Conservation (phyloP, 2,888 invertebrate species). For the Nomada goodeniana region DNA sequence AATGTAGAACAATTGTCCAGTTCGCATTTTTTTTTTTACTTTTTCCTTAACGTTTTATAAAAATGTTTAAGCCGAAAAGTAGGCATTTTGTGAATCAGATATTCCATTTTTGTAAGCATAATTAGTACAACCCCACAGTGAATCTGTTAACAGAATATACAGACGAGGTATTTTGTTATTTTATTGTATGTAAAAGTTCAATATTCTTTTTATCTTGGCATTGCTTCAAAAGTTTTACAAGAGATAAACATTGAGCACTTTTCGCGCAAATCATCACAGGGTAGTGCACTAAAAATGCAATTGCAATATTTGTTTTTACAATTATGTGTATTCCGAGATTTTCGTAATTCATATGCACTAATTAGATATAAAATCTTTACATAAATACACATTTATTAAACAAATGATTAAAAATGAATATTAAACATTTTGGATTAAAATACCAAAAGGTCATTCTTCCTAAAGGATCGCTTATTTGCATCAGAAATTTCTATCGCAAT, state of each 20-base stretch:
- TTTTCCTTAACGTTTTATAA: constrained; percentile 58
- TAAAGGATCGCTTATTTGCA: constrained; percentile 53
- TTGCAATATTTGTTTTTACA: constrained; percentile 60
- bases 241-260: constrained; percentile 69
- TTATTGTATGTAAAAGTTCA: constrained; percentile 63
- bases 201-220: constrained; percentile 44
- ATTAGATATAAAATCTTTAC: constrained; percentile 70
- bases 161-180: constrained; percentile 69
- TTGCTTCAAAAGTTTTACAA: constrained; percentile 52
- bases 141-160: constrained; percentile 49
- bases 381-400: constrained; percentile 74
- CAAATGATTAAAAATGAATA: constrained; percentile 72
- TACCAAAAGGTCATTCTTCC: too few species aligned
- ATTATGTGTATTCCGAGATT: constrained; percentile 34
- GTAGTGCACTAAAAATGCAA: constrained; percentile 62
- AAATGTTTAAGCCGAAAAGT: constrained; percentile 81
- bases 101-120: constrained; percentile 64
- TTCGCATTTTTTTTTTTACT: constrained; percentile 6
- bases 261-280: constrained; percentile 41
- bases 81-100: constrained; percentile 75
- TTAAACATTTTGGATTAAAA: constrained; percentile 59
- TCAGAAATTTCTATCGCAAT: constrained; percentile 32
- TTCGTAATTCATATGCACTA: constrained; percentile 56
- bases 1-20: constrained; percentile 17
- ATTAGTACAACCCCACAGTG: constrained; percentile 54